Percentiles rank a stretch among this genome's conserved stretches.
phyloP scores from a whole-genome alignment of 2,113 vertebrate species.

The Etheostoma cragini region DNA sequence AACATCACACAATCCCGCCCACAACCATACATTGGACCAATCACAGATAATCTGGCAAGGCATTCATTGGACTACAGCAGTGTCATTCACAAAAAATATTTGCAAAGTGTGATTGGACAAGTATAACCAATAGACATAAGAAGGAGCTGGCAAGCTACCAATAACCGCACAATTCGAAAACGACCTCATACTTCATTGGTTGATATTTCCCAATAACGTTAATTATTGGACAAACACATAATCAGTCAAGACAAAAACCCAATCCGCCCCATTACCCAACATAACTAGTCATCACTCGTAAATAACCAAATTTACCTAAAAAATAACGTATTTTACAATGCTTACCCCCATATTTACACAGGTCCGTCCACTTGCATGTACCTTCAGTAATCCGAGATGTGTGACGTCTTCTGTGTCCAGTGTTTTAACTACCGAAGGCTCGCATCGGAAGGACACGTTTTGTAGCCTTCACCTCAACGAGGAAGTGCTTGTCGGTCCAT shows the following conservation, averaged over 20 bases:
- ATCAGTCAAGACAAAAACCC: conserved; percentile 33
- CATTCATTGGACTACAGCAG: conserved; percentile 52
- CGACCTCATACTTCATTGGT: conserved; percentile 18
- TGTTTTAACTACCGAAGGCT: not conserved
- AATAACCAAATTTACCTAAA: conserved; percentile 7
- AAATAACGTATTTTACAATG: not conserved
- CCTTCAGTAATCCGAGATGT: not conserved
- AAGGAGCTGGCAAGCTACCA: not conserved
- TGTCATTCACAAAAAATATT: conserved; percentile 38
- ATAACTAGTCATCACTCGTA: conserved; percentile 35
- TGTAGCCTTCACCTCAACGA: conserved; percentile 53
- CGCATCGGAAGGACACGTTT: conserved; percentile 66
- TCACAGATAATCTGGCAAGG: not conserved
- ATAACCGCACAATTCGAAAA: not conserved
- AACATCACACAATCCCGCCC: conserved; percentile 73
- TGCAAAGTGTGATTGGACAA: conserved; percentile 35
- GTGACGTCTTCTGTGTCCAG: not conserved
- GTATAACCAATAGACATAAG: not conserved
- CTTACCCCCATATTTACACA: conserved; percentile 70
- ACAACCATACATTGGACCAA: conserved; percentile 53
- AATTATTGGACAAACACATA: conserved; percentile 11
- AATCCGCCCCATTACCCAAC: conserved; percentile 46
- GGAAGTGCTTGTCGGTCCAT: conserved; percentile 61
- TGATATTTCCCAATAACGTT: no score
- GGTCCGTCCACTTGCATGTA: not conserved